Conservation (phyloP, 1,140 invertebrate species). For the Pseudomyrmex gracilis region DNA sequence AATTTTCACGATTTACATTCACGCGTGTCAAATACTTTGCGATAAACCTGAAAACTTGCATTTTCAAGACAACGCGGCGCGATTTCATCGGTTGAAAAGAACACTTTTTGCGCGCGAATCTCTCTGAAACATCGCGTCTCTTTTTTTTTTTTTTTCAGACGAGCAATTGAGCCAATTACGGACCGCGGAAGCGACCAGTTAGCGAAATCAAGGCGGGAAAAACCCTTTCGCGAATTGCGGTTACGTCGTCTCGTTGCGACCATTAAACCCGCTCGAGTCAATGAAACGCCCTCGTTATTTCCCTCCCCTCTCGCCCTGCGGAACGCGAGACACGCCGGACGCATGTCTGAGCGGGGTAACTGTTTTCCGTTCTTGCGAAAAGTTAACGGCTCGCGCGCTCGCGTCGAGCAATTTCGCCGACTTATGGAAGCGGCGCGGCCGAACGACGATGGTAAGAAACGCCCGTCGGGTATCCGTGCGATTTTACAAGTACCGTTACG, state of each 20-base stretch:
- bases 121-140: background rate
- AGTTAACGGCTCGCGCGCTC: slow-evolving; percentile 76
- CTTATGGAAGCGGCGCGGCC: slow-evolving; percentile 53
- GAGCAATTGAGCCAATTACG: slow-evolving; percentile 40
- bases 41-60: background rate
- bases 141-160: background rate
- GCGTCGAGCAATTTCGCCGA: slow-evolving; percentile 67
- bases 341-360: slow-evolving; percentile 79
- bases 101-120: background rate
- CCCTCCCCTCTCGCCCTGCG: slow-evolving; percentile 12
- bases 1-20: background rate
- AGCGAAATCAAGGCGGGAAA: slow-evolving; percentile 34
- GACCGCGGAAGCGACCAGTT: slow-evolving; percentile 34
- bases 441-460: slow-evolving; percentile 57
- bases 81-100: slow-evolving; percentile 2
- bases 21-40: background rate
- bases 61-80: background rate
- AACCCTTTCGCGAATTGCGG: too few relatives aligned
- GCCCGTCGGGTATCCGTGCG: slow-evolving; percentile 59
- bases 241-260: slow-evolving; percentile 18
- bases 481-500: slow-evolving; percentile 73
- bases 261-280: slow-evolving; percentile 69
- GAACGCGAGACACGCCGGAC: slow-evolving; percentile 54
- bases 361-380: slow-evolving; percentile 82
- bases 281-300: slow-evolving; percentile 73